Percentiles rank a stretch among this genome's conserved stretches.
phyloP scores from a whole-genome alignment of 2,113 vertebrate species.

The Chauna torquata region DNA sequence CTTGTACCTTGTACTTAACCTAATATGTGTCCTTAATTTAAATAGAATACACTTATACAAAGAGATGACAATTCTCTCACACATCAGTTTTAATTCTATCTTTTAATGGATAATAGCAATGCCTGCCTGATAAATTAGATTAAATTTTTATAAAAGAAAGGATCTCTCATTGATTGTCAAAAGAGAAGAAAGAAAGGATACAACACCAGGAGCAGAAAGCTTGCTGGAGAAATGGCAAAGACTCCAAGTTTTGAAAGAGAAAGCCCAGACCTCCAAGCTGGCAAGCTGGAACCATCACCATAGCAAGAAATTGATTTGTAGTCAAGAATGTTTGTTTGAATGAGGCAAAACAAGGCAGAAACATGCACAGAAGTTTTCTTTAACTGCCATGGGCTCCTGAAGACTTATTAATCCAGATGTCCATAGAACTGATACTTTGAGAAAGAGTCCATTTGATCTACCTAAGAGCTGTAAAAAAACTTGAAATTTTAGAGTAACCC shows the following conservation, averaged over 20 bases:
- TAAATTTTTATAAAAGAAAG: neutral
- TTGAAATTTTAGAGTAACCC: neutral
- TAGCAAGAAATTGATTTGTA: neutral
- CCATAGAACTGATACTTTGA: neutral
- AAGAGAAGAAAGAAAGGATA: neutral
- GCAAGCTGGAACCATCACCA: neutral
- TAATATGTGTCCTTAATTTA: neutral
- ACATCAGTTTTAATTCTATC: neutral
- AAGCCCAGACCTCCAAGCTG: neutral
- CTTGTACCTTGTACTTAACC: neutral
- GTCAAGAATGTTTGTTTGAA: neutral
- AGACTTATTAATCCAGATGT: neutral
- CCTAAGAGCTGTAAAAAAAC: neutral
- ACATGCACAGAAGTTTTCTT: neutral
- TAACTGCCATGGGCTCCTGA: neutral
- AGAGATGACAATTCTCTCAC: neutral
- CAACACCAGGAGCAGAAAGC: neutral
- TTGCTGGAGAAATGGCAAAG: neutral
- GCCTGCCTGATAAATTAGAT: neutral
- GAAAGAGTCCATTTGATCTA: neutral
- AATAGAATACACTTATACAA: neutral
- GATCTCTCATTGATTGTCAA: neutral
- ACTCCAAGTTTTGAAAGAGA: neutral
- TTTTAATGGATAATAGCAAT: neutral
- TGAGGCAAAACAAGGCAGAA: neutral